Evolutionary conservation across 2,797 vertebrate species (phyloP).

Genomic region (Falco naumanni): DNA sequence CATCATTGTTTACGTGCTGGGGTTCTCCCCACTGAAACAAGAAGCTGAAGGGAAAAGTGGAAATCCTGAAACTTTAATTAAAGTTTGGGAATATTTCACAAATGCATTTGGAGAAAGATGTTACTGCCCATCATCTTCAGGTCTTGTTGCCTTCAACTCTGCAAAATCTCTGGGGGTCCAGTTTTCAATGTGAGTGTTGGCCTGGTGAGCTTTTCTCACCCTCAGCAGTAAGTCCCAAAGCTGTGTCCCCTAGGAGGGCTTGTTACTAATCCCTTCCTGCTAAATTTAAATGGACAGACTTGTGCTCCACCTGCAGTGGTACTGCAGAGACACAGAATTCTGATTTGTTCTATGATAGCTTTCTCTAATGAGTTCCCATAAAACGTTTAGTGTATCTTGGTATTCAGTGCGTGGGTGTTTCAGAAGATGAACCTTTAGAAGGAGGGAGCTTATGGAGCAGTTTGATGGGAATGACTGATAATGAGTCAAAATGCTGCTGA

Average conservation of each 20-base stretch:
- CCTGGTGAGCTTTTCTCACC: not conserved
- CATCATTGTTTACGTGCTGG: fast-evolving
- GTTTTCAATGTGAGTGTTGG: not conserved
- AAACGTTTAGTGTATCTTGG: not conserved
- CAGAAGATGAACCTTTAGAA: not conserved
- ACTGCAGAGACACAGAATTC: not conserved
- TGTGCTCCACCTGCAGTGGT: not conserved
- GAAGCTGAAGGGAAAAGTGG: not conserved
- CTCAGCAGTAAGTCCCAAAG: not conserved
- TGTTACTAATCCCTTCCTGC: no score
- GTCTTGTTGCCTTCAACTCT: not conserved
- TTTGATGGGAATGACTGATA: slow-evolving; percentile 40
- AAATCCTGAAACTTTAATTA: not conserved
- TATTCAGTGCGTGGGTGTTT: not conserved
- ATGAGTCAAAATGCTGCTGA: not conserved
- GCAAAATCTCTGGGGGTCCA: not conserved
- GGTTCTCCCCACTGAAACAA: not conserved
- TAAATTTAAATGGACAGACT: not conserved
- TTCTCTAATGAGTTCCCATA: not conserved
- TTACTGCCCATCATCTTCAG: not conserved
- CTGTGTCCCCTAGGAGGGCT: not conserved
- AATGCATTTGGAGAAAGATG: not conserved
- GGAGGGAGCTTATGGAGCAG: not conserved
- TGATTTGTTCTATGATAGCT: not conserved
- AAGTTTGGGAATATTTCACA: not conserved